These are phyloP conservation scores for Tholera decimalis DNA, from an alignment of 2,888 invertebrate genomes.

Conservation along the genomic window DNA sequence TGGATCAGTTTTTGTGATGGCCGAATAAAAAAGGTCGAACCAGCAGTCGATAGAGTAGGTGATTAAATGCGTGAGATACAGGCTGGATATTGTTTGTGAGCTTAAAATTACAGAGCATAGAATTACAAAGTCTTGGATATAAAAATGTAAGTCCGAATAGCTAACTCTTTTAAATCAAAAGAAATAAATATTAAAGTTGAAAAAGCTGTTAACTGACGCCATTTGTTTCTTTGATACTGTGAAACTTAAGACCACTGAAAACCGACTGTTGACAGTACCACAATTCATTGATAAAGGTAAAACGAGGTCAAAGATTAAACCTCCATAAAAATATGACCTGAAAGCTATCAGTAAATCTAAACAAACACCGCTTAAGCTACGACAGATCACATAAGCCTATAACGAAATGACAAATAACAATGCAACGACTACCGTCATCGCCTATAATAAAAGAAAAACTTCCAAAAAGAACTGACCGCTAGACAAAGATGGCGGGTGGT, in stretches of 20 bases:
- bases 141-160: neutral
- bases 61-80: slow-evolving; percentile 68
- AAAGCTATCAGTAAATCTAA: slow-evolving; percentile 30
- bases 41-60: slow-evolving; percentile 71
- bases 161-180: neutral
- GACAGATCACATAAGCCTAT: slow-evolving; percentile 42
- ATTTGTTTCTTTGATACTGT: neutral
- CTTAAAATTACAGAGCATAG: neutral
- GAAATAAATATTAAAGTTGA: neutral
- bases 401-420: slow-evolving; percentile 63
- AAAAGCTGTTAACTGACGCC: neutral
- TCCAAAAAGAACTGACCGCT: slow-evolving; percentile 67
- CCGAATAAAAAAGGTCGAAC: slow-evolving; percentile 69
- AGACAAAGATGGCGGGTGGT: slow-evolving; percentile 78
- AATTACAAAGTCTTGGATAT: too few relatives aligned
- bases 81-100: slow-evolving; percentile 38
- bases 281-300: slow-evolving; percentile 10
- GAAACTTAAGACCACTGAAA: neutral
- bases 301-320: slow-evolving; percentile 20
- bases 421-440: slow-evolving; percentile 66
- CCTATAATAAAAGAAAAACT: slow-evolving; percentile 56
- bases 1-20: slow-evolving; percentile 65
- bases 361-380: slow-evolving; percentile 18
- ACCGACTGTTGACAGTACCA: neutral
- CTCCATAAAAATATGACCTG: slow-evolving; percentile 7